Conservation (phyloP, 2,888 invertebrate genomes). For the Metopia argyrocephala region DNA sequence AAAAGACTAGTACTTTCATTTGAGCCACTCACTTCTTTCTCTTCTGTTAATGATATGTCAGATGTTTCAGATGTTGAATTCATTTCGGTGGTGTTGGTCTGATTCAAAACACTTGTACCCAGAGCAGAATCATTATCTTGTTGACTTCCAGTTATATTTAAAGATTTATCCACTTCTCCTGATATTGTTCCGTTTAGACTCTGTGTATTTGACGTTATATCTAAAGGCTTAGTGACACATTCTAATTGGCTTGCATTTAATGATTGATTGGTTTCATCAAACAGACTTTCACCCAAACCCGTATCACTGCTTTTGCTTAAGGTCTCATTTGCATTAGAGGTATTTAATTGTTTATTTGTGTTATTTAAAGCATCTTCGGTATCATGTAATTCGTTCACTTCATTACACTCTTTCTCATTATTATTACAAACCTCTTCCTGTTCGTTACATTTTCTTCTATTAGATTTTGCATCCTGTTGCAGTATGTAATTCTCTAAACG, state of each 20-base stretch:
- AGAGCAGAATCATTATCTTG: conserved; percentile 58
- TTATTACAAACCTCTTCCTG: no score
- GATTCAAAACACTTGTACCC: conserved; percentile 53
- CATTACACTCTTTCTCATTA: not conserved
- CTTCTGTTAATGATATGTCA: not conserved
- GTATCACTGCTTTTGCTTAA: conserved; percentile 21
- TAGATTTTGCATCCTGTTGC: conserved; percentile 30
- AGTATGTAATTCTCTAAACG: conserved; percentile 71
- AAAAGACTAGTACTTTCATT: conserved; percentile 49
- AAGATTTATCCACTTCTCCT: not conserved
- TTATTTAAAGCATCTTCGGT: not conserved
- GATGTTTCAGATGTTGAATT: not conserved
- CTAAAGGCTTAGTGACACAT: not conserved
- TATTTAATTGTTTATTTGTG: not conserved
- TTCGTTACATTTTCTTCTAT: conserved; percentile 9
- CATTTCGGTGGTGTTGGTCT: conserved; percentile 18
- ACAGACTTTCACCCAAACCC: conserved; percentile 44
- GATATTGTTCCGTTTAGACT: not conserved
- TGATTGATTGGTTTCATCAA: conserved; percentile 22
- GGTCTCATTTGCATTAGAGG: conserved; percentile 1
- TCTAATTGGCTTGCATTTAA: conserved; percentile 18
- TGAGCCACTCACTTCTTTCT: not conserved
- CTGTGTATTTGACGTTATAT: not conserved
- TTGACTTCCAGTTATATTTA: conserved; percentile 4
- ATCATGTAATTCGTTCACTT: not conserved